phyloP scores from a whole-genome alignment of 1,140 invertebrate genomes.

The Brachionus asplanchnoidis region DNA sequence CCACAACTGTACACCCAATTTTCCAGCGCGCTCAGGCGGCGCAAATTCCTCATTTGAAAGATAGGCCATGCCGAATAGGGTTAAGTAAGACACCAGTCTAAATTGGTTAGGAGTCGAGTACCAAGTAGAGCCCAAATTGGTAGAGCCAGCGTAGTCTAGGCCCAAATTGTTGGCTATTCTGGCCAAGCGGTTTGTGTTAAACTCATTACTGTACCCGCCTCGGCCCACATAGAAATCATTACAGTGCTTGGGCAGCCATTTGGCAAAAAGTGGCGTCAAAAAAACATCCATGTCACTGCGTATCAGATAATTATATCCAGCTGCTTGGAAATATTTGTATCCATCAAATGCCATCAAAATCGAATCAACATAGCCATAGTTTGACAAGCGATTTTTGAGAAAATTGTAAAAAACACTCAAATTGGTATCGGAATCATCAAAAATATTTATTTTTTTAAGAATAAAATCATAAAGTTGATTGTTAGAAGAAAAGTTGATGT shows the following conservation, averaged over 20 bases:
- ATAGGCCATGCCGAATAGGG: constrained; percentile 34
- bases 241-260: constrained; percentile 22
- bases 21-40: constrained; percentile 8
- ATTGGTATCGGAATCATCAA: neutral
- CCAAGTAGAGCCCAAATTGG: constrained; percentile 35
- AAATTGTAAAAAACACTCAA: constrained; percentile 19
- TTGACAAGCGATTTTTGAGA: neutral
- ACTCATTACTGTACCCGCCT: constrained; percentile 15
- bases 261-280: constrained; percentile 15
- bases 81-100: constrained; percentile 27
- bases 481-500: neutral
- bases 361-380: constrained; percentile 35
- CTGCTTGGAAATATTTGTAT: neutral
- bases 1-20: constrained; percentile 8
- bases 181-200: constrained; percentile 17
- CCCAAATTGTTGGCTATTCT: constrained; percentile 10
- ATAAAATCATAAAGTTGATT: neutral
- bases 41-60: constrained; percentile 34
- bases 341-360: constrained; percentile 38
- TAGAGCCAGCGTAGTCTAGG: neutral
- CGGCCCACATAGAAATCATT: constrained; percentile 36
- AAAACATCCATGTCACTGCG: constrained; percentile 40
- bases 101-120: constrained; percentile 13
- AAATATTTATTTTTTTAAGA: constrained; percentile 15
- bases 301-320: constrained; percentile 25